Percentiles rank a stretch among this genome's conserved stretches.
Conservation (phyloP, 2,888 invertebrate species). For the Polyploca ridens region DNA sequence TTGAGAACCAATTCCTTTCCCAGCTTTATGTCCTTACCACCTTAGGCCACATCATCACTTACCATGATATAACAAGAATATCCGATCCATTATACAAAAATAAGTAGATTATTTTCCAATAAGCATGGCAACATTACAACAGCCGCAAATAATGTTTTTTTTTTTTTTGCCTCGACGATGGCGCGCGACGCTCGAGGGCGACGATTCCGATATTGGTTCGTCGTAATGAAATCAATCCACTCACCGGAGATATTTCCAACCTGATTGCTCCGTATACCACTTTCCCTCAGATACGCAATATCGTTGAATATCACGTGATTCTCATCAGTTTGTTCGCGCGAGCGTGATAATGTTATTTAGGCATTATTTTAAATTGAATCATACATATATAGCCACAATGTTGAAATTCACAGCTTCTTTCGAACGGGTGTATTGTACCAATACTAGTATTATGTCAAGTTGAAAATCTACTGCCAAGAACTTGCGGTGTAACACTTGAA, state of each 20-base stretch:
- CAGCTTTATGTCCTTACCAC: no score
- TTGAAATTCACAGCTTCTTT: no score
- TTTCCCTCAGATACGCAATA: slow-evolving; percentile 29
- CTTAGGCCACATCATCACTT: no score
- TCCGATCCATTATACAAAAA: no score
- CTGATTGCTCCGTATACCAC: slow-evolving; percentile 35
- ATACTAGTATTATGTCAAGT: no score
- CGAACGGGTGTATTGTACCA: no score
- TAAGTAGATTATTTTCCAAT: background rate
- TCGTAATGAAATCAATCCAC: slow-evolving; percentile 45
- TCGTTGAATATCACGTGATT: slow-evolving; percentile 23
- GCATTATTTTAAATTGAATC: background rate
- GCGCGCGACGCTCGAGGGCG: background rate
- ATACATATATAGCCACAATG: no score
- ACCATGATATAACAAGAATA: no score
- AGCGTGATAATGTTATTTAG: background rate
- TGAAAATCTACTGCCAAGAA: no score
- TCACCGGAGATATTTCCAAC: slow-evolving; percentile 34
- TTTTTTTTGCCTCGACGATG: background rate
- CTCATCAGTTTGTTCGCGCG: slow-evolving; percentile 18
- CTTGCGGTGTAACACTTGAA: no score
- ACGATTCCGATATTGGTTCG: slow-evolving; percentile 35
- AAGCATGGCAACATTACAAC: background rate
- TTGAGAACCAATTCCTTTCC: no score
- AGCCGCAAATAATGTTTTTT: background rate